Conservation (phyloP, 2,113 vertebrate species). For the Haemorhous mexicanus region DNA sequence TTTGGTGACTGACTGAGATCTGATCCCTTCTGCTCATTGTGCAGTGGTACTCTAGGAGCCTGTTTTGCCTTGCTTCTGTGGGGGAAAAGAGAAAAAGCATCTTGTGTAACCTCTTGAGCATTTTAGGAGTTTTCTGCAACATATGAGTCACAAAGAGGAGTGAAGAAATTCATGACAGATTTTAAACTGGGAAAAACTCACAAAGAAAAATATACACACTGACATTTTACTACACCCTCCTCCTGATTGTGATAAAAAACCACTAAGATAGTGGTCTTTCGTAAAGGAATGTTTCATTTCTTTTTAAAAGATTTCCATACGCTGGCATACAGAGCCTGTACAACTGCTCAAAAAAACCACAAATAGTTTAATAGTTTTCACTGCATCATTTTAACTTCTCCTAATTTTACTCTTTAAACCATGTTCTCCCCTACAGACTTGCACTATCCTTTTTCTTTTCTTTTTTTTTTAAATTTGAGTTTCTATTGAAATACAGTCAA, state of each 20-base stretch:
- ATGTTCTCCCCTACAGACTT: neutral
- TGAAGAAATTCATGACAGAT: neutral
- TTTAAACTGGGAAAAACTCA: neutral
- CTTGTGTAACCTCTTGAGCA: neutral
- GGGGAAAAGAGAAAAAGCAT: neutral
- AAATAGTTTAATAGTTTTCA: neutral
- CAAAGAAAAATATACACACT: neutral
- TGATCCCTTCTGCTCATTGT: neutral
- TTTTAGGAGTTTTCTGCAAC: neutral
- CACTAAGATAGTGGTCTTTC: neutral
- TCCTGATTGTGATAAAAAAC: neutral
- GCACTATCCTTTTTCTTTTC: neutral
- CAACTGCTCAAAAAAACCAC: neutral
- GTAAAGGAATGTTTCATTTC: neutral
- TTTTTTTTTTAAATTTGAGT: neutral
- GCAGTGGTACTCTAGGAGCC: neutral
- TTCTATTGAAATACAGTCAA: neutral
- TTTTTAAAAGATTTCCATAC: neutral
- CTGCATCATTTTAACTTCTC: neutral
- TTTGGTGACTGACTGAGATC: neutral
- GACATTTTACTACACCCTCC: neutral
- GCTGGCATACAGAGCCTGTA: neutral
- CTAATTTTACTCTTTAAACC: neutral
- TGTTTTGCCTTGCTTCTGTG: neutral
- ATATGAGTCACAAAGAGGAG: neutral